These are phyloP conservation scores for Gobio occitaniae DNA, from an alignment of 2,797 vertebrate genomes.

Conservation along the genomic window DNA sequence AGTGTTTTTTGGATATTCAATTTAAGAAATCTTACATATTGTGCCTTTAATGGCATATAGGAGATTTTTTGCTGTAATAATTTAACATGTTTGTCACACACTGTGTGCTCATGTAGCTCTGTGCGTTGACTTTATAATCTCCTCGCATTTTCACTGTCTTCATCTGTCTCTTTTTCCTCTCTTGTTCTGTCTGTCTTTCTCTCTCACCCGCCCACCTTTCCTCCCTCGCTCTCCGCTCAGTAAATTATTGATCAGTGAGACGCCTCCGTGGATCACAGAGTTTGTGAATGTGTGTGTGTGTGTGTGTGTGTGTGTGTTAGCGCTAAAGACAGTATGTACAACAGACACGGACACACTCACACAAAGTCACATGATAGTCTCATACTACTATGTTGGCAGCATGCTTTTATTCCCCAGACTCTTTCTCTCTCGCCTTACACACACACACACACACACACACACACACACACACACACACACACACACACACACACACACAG, in stretches of 20 bases:
- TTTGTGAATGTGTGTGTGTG: conserved; percentile 42
- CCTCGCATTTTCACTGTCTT: conserved; percentile 12
- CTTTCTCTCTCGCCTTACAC: conserved; percentile 17
- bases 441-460: neutral
- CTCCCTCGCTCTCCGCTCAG: conserved; percentile 49
- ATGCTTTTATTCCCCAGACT: conserved; percentile 49
- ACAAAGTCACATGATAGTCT: conserved; percentile 57
- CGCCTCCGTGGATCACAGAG: conserved; percentile 48
- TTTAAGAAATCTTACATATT: no score
- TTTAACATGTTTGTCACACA: neutral
- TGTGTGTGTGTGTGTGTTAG: conserved; percentile 40
- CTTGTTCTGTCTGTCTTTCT: conserved; percentile 36
- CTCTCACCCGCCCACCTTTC: conserved; percentile 38
- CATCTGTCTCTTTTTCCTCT: conserved; percentile 21
- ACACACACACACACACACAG: neutral
- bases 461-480: conserved; percentile 7
- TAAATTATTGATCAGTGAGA: conserved; percentile 64
- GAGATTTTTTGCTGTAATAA: neutral
- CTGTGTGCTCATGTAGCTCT: neutral
- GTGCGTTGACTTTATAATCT: neutral
- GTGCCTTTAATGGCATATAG: neutral
- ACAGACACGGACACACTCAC: conserved; percentile 43
- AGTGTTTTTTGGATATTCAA: no score
- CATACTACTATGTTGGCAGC: conserved; percentile 49
- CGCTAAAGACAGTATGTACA: conserved; percentile 50